phyloP scores from a whole-genome alignment of 2,888 invertebrate species.

The Leptopterna dolabrata region DNA sequence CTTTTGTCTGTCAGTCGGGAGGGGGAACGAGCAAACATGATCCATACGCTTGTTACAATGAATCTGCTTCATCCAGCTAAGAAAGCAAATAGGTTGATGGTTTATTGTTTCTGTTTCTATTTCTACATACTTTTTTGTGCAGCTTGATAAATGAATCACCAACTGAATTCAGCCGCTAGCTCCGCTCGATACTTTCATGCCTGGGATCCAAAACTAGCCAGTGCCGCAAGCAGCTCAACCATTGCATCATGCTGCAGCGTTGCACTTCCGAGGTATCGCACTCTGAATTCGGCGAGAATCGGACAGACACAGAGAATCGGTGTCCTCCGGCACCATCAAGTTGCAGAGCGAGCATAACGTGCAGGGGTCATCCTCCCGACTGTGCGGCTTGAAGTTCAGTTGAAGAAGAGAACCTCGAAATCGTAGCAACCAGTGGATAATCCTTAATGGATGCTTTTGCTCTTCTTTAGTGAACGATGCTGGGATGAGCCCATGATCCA shows the following conservation, averaged over 20 bases:
- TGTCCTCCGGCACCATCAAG: not conserved
- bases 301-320: not conserved
- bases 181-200: too few relatives aligned
- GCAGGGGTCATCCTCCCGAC: not conserved
- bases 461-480: not conserved
- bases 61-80: too few relatives aligned
- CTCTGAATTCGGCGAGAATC: not conserved
- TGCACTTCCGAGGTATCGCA: too few relatives aligned
- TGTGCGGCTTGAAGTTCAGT: not conserved
- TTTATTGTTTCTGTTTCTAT: too few relatives aligned
- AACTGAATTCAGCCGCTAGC: too few relatives aligned
- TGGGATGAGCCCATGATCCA: not conserved
- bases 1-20: too few relatives aligned
- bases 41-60: too few relatives aligned
- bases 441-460: not conserved
- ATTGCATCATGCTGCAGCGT: not conserved
- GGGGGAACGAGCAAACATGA: too few relatives aligned
- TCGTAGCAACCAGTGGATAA: not conserved
- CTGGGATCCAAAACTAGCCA: not conserved
- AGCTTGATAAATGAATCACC: too few relatives aligned
- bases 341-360: not conserved
- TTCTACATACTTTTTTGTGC: too few relatives aligned
- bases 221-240: not conserved
- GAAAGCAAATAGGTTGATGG: too few relatives aligned
- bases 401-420: not conserved